Base-by-base conservation (phyloP, 2,797 vertebrate genomes). In the Ambastaia sidthimunki region DNA sequence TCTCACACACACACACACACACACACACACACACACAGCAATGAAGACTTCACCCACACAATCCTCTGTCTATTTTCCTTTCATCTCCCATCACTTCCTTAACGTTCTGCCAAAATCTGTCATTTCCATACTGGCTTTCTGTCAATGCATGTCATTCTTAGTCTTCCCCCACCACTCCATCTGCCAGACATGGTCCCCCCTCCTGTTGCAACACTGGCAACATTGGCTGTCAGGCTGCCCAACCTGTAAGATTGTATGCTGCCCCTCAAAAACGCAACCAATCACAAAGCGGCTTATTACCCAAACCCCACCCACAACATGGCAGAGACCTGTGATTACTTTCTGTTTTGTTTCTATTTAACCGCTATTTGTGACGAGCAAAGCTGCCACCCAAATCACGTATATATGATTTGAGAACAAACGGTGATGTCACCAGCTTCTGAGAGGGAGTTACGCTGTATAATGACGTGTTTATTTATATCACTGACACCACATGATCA, bases 141-240 rank as follows among this genome's bases (percentile, higher is more conserved):
- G 47, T 72, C 75, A 66, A 19, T 37, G 41, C 57, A 47, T 75
- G 67, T 62, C 65, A 70, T 55, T 81, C 65, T 63, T 37, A 50
- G 41, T 73, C 74, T 78, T 44, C 6, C 55, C 65, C 75, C 75
- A 60, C 63, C 63, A 47, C 15, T 7, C 81, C 76, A 69, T 73
- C 76, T 62, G 63, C 75, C 65, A 68, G 62, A 59, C 63, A 34
- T 34, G 41, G 19, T 67, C 18, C 47, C 55, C 31, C 41, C 55
- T 55, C 21, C 11, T 62, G 48, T 41, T 12, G 28, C 13, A 19
- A 74, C 52, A 60, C 55, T 37, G 65, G 65, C 71, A 0, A 19
- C 31, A 41, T 62, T 65, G 44, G 5, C 16, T 60, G 76, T 74
- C 73, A 65, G n/a, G 44, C 44, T 65, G 23, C 3, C 15, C 44